Evolutionary conservation across 2,797 vertebrate genomes (phyloP), one percentile per base, ranked within the genome.

Genomic region (Ctenochaetus hawaiiensis): DNA sequence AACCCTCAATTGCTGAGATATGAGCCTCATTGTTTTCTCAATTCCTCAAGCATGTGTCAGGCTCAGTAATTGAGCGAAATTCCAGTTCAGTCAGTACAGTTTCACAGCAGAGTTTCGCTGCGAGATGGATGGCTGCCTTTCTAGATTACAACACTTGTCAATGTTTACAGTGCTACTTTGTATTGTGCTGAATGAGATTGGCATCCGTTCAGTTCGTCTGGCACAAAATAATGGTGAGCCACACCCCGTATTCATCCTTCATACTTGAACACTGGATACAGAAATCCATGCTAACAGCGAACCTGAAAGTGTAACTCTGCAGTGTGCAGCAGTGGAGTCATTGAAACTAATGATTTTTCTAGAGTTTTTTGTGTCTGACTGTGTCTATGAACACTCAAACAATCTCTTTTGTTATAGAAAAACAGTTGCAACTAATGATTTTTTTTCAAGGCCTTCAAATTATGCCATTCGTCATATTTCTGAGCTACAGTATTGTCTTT

Each of bases 11-110:
- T 8, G 7, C 64, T 77, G 39, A 74, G 75, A 87, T 77, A 73
- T 80, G 52, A 34, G 80, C 69, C 59, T 75, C 87, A 83, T 88
- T 84, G 78, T 80, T 84, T 39, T 79, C 48, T 78, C 62, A 66
- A 69, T 91, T 90, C 87, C 92, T 56, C 44, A 63, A 37, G 82
- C 76, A 52, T 90, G 89, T 81, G 90, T 92, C 91, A 90, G 80
- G 74, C 69, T 86, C 81, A 47, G 41, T 53, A 67, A 71, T 39
- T 45, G 62, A 86, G 68, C 56, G 71, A 89, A 79, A 90, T 92
- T 91, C 93, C 91, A 78, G 86, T 93, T 87, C 2, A 80, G 89
- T 80, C 86, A 43, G 88, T 86, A 39, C 43, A 2, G 78, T 87
- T 87, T 86, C 71, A 72, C 53, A 58, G 75, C 53, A 3, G 56